phyloP scores from a whole-genome alignment of 2,113 vertebrate species.

The Etheostoma spectabile region DNA sequence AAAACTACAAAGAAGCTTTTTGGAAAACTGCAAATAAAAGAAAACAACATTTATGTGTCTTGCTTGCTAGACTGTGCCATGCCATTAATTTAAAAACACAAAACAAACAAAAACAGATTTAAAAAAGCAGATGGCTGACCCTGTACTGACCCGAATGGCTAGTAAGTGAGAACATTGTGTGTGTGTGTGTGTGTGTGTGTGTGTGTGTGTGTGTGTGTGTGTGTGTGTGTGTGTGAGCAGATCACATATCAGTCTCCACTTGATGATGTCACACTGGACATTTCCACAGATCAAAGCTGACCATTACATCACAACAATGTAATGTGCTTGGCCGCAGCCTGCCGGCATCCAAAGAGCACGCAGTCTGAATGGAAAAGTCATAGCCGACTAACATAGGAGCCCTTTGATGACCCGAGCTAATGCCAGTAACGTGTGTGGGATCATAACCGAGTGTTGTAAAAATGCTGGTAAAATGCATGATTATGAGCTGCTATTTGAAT shows the following conservation, averaged over 20 bases:
- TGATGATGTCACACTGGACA: slow-evolving; percentile 71
- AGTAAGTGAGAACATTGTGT: slow-evolving; percentile 9
- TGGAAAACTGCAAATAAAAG: not conserved
- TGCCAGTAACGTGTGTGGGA: slow-evolving; percentile 24
- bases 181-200: not conserved
- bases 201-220: slow-evolving; percentile 1
- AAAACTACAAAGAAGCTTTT: not conserved
- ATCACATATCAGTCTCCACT: slow-evolving; percentile 62
- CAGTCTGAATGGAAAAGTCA: slow-evolving; percentile 28
- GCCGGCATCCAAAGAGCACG: slow-evolving; percentile 20
- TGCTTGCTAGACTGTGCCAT: not conserved
- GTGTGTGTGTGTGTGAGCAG: slow-evolving; percentile 18
- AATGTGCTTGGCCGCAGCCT: slow-evolving; percentile 48
- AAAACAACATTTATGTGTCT: not conserved
- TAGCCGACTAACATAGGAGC: slow-evolving; percentile 5
- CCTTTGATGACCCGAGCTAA: slow-evolving; percentile 26
- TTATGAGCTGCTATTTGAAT: slow-evolving; percentile 30
- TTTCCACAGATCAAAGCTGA: slow-evolving; percentile 71
- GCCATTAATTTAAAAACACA: not conserved
- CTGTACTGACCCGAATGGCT: slow-evolving; percentile 30
- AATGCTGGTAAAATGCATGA: slow-evolving; percentile 21
- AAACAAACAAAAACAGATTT: not conserved
- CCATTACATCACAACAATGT: slow-evolving; percentile 63
- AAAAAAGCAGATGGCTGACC: slow-evolving; percentile 30
- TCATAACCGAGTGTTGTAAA: slow-evolving; percentile 17